Percentiles rank a stretch among this genome's conserved stretches.
Conservation (phyloP, 1,140 invertebrate species). For the Macrostomum lignano region DNA sequence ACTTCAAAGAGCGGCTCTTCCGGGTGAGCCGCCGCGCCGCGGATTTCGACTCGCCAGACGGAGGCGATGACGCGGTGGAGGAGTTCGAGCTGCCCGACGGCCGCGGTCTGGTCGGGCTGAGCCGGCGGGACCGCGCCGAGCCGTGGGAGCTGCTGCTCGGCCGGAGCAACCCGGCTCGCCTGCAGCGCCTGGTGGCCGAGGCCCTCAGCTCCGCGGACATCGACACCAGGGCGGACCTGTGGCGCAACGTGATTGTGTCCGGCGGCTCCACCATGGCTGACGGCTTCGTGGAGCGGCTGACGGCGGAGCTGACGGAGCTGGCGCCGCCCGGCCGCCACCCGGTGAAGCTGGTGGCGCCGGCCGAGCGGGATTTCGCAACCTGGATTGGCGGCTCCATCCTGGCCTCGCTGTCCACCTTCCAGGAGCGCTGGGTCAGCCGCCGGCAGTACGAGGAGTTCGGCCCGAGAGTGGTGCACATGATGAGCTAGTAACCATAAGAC, state of each 20-base stretch:
- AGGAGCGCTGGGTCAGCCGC: constrained; percentile 47
- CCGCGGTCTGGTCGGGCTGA: no score
- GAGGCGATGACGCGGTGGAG: no score
- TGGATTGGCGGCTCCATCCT: constrained; percentile 8
- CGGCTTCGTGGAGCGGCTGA: not conserved
- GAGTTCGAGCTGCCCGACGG: no score
- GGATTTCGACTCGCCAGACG: no score
- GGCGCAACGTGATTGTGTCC: not conserved
- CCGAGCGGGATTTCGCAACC: not conserved
- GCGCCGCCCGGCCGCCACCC: not conserved
- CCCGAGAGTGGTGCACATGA: constrained; percentile 62
- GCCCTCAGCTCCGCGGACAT: not conserved
- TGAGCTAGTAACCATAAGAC: constrained; percentile 87
- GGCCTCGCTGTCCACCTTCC: constrained; percentile 28
- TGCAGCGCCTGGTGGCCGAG: no score
- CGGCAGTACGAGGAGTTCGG: constrained; percentile 68
- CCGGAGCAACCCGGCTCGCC: no score
- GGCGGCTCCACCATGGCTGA: not conserved
- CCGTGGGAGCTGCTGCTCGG: no score
- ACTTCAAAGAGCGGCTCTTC: no score
- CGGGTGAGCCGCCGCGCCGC: no score
- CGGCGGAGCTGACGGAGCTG: not conserved
- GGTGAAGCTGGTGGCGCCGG: not conserved
- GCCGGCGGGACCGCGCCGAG: no score
- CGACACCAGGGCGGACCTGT: not conserved